phyloP scores from a whole-genome alignment of 1,140 invertebrate species.

The Conopomorpha cramerella region DNA sequence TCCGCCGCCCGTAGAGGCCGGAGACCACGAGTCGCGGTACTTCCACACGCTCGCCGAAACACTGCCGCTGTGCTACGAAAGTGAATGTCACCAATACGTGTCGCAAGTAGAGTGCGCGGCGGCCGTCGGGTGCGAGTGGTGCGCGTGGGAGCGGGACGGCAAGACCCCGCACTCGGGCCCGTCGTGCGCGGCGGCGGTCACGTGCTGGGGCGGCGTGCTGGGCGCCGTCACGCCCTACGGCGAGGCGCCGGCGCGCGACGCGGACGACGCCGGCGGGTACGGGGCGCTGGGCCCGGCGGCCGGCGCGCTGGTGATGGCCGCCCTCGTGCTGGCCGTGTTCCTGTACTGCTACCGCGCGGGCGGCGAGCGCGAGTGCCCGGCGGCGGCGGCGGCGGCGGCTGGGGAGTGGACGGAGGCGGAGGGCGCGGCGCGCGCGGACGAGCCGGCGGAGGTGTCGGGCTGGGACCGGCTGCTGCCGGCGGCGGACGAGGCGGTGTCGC shows the following conservation, averaged over 20 bases:
- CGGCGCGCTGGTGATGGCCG: conserved; percentile 65
- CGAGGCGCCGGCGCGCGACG: conserved; percentile 64
- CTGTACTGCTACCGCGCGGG: conserved; percentile 68
- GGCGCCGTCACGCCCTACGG: conserved; percentile 83
- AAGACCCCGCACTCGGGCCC: conserved; percentile 68
- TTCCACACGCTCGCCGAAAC: conserved; percentile 54
- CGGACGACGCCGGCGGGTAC: conserved; percentile 61
- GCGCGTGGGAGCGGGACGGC: conserved; percentile 77
- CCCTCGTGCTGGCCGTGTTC: conserved; percentile 65
- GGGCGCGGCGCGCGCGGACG: conserved; percentile 83
- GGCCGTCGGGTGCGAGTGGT: conserved; percentile 90
- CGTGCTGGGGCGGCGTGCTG: conserved; percentile 85
- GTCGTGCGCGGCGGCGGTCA: conserved; percentile 78
- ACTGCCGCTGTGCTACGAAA: conserved; percentile 69
- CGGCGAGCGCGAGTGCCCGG: conserved; percentile 44
- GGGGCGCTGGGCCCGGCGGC: conserved; percentile 67
- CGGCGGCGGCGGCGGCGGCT: conserved; percentile 66
- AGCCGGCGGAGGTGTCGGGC: conserved; percentile 50
- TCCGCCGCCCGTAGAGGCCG: conserved; percentile 31
- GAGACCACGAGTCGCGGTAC: conserved; percentile 52
- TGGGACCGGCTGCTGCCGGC: conserved; percentile 65
- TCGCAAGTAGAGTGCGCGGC: conserved; percentile 80
- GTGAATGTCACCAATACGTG: conserved; percentile 79
- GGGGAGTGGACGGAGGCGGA: conserved; percentile 64
- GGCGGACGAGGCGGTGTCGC: conserved; percentile 75